A percentile compares a stretch with the other conserved stretches of the same genome.
Conservation (phyloP, 2,888 invertebrate genomes). For the Caenorhabditis japonica region DNA sequence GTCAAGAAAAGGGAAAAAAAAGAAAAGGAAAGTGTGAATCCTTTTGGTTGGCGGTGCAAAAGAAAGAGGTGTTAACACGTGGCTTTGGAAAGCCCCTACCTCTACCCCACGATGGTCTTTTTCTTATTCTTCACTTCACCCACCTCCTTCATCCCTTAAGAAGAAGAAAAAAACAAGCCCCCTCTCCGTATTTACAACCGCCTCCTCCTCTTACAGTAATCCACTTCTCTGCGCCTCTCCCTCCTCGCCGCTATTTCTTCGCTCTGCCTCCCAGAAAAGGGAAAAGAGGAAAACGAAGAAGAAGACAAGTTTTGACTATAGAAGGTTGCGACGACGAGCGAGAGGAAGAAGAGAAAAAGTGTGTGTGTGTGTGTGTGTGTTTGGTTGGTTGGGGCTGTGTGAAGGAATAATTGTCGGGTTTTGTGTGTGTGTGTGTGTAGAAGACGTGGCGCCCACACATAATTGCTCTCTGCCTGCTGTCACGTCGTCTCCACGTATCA, state of each 20-base stretch:
- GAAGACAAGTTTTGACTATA: conserved; percentile 51
- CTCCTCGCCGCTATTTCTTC: conserved; percentile 7
- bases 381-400: conserved; percentile 13
- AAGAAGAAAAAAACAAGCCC: conserved; percentile 34
- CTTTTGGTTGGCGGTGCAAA: no score
- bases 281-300: conserved; percentile 2
- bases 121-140: neutral
- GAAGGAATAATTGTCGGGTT: conserved; percentile 51
- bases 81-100: neutral
- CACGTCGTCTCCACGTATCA: conserved; percentile 15
- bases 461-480: conserved; percentile 35
- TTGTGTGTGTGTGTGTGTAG: conserved; percentile 10
- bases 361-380: conserved; percentile 10
- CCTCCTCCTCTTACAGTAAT: conserved; percentile 25
- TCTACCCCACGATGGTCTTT: neutral
- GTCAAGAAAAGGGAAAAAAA: no score
- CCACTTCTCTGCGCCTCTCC: conserved; percentile 5
- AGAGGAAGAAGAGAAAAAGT: conserved; percentile 9
- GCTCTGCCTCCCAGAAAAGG: conserved; percentile 23
- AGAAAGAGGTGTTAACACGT: conserved; percentile 26
- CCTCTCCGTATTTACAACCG: conserved; percentile 41
- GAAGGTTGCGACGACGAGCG: no score
- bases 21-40: conserved; percentile 5
- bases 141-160: neutral
- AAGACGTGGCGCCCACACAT: conserved; percentile 43